These are phyloP conservation scores for Pituophis catenifer DNA, from an alignment of 2,113 vertebrate species.

Conservation along the genomic window DNA sequence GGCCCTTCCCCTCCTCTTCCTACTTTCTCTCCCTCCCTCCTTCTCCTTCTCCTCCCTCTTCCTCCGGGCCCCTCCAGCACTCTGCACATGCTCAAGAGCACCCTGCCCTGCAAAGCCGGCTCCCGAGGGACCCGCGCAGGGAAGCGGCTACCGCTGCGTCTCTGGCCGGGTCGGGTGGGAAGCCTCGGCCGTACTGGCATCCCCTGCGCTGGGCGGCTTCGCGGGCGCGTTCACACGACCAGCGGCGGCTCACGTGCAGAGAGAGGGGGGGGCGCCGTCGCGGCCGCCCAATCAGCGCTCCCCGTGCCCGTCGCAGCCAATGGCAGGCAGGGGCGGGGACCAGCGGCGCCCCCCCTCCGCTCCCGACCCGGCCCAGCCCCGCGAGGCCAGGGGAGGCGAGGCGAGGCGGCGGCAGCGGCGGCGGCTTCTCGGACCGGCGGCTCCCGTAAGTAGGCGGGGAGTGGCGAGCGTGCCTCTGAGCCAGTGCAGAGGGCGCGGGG, in stretches of 20 bases:
- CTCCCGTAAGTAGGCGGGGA: background rate
- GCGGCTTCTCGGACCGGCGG: background rate
- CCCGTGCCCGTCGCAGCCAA: background rate
- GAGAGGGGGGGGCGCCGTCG: background rate
- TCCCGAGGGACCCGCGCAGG: background rate
- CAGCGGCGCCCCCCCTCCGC: no score
- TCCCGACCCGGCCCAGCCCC: background rate
- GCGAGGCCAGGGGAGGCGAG: background rate
- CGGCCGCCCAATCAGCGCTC: background rate
- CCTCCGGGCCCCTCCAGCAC: background rate
- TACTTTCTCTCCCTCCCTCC: no score
- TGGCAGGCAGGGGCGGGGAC: background rate
- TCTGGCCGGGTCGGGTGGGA: constrained; percentile 32
- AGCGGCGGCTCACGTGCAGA: background rate
- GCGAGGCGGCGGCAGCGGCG: background rate
- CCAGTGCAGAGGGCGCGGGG: background rate
- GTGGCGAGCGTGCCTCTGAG: background rate
- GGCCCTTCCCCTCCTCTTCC: no score
- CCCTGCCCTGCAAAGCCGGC: background rate
- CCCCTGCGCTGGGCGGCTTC: constrained; percentile 11
- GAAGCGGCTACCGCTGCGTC: background rate
- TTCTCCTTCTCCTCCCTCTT: no score
- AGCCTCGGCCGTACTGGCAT: no score
- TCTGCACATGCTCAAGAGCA: constrained; percentile 38
- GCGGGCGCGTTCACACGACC: constrained; percentile 15